Base-by-base conservation (phyloP, 2,888 invertebrate genomes). In the Cryptocheilus praepositus region DNA sequence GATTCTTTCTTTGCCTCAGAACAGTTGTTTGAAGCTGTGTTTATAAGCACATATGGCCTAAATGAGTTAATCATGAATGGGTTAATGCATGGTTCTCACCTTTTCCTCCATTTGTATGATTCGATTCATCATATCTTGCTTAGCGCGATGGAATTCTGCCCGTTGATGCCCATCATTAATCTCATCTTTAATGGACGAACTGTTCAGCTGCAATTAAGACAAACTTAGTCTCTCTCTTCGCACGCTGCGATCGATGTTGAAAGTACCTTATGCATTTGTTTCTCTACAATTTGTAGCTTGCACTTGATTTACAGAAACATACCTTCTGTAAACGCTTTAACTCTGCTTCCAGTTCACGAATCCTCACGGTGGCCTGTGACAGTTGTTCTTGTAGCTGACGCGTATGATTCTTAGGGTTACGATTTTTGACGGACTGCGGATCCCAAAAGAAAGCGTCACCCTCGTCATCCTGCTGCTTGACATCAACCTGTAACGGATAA, bases 41-140 rank as follows among this genome's bases (percentile, higher is more conserved):
- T n/a, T n/a, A n/a, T n/a, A n/a, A n/a, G n/a, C n/a, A n/a, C n/a
- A n/a, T n/a, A n/a, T n/a, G n/a, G n/a, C n/a, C n/a, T n/a, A n/a
- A n/a, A n/a, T n/a, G n/a, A n/a, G n/a, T n/a, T n/a, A n/a, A n/a
- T n/a, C n/a, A n/a, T n/a, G n/a, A n/a, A n/a, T n/a, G n/a, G n/a
- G 25, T 25, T 25, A 25, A 25, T 25, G 3, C 25, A 5, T 25
- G 5, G 25, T 25, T 36, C 21, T 57, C 80, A 89, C 89, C 83
- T 89, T 88, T 76, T 89, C 88, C 11, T 86, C 88, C 74, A 88
- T 86, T 77, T 88, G 87, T 65, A 86, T 86, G 54, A 89, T 88
- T 45, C 86, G 84, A 73, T 89, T 89, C 77, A 88, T 85, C 81
- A 88, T 85, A 54, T 89, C 88, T 73, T 89, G 89, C 57, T 88